Base-by-base conservation (phyloP, 2,113 vertebrate species). In the Gobio gobio region DNA sequence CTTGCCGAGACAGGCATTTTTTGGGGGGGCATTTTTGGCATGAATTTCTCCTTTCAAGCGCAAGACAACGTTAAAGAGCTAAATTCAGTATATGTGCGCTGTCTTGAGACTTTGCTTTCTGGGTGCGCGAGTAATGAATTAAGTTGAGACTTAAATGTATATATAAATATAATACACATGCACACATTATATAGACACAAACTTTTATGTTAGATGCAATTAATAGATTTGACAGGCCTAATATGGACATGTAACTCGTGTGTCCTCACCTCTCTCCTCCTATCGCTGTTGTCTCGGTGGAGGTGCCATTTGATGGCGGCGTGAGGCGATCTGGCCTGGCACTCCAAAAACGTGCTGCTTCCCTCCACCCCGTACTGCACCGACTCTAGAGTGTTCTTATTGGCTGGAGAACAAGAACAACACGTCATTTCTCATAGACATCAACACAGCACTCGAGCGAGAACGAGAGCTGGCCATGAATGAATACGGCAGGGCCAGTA, bases 301-400 rank as follows among this genome's bases (percentile, higher is more conserved):
- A 98, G 95, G 77, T 99, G 95, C 98, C 98, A 99, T 88, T 99
- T 99, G 82, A 99, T 36, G 0, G 95, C 87, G 56, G 97, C 98
- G 4, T 98, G 98, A 0, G 98, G 98, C 0, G 98, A 99, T 88
- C 96, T 97, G 59, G 98, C 96, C 92, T 98, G 97, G 92, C 98
- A 99, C 90, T 99, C 98, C 45, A 99, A 94, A 92, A 99, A 99
- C 78, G 97, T 96, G 0, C 97, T 97, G 85, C 98, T 99, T 86
- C 98, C 97, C 43, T 97, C 97, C 91, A 99, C 98, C 0, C 97
- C 98, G 0, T 99, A 99, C 93, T 99, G 98, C 84, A 97, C 95
- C 0, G 95, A 96, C 92, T 99, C 97, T 89, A 98, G 93, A 0
- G 94, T 89, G 22, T 98, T 99, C 95, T 97, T 99, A 94, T 97